Evolutionary conservation across 2,888 invertebrate species (phyloP).

Genomic region (Orchesella flavescens): DNA sequence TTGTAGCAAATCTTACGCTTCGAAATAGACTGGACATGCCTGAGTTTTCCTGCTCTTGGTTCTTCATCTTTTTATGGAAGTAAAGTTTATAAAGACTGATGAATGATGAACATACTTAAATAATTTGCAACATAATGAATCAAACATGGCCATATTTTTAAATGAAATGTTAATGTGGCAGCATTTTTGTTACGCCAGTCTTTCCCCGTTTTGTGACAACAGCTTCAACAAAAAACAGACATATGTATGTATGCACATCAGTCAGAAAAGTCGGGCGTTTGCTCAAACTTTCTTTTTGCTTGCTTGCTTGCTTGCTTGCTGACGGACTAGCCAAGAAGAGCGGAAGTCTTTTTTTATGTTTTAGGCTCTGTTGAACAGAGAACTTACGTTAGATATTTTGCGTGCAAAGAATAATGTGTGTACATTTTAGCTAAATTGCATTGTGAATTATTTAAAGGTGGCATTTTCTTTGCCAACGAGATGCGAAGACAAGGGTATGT

Average conservation of each 20-base stretch:
- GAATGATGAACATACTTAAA: no score
- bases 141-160: no score
- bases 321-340: no score
- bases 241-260: not conserved
- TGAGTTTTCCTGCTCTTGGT: no score
- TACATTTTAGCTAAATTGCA: constrained; percentile 2
- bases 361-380: not conserved
- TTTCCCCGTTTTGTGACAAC: not conserved
- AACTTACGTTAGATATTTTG: not conserved
- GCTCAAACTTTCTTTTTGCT: not conserved
- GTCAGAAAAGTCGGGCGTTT: not conserved
- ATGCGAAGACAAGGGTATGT: constrained; percentile 82
- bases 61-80: no score
- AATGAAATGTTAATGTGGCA: no score
- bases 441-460: constrained; percentile 75
- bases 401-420: not conserved
- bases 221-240: not conserved
- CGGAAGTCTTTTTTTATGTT: not conserved
- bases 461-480: constrained; percentile 81
- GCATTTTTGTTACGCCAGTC: no score
- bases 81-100: no score
- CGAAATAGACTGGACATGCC: not conserved
- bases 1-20: not conserved
- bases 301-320: not conserved
- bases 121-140: no score